phyloP scores from a whole-genome alignment of 2,113 vertebrate genomes.

The Aramus guarauna region DNA sequence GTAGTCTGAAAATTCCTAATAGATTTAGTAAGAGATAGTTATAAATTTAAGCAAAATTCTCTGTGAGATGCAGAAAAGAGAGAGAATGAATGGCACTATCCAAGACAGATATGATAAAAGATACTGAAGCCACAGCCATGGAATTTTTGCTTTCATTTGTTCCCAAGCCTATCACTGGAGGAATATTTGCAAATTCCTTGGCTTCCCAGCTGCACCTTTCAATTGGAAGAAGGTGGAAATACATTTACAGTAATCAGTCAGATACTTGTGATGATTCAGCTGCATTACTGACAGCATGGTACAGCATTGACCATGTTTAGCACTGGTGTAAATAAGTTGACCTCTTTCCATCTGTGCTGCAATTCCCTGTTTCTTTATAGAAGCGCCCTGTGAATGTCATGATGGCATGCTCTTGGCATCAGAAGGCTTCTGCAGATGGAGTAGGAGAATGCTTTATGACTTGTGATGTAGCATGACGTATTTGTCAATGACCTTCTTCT shows the following conservation, averaged over 20 bases:
- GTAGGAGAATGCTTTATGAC: constrained; percentile 54
- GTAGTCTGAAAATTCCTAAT: not conserved
- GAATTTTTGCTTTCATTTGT: not conserved
- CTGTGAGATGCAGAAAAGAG: not conserved
- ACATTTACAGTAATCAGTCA: not conserved
- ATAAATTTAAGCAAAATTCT: not conserved
- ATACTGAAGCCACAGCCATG: not conserved
- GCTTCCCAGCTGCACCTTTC: not conserved
- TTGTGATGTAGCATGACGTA: constrained; percentile 73
- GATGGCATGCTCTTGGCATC: constrained; percentile 68
- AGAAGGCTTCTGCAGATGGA: constrained; percentile 41
- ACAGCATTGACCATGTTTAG: not conserved
- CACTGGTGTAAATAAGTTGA: not conserved
- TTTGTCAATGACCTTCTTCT: constrained; percentile 70
- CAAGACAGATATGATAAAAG: not conserved
- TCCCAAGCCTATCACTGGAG: not conserved
- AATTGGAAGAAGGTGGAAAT: not conserved
- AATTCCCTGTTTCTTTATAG: not conserved
- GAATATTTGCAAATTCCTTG: not conserved
- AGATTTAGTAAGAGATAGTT: not conserved
- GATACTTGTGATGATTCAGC: not conserved
- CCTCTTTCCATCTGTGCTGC: constrained; percentile 27
- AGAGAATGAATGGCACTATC: not conserved
- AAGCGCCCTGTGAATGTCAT: constrained; percentile 17
- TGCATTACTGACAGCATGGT: not conserved